Conservation (phyloP, 2,888 invertebrate species). For the Apodemia duryi region DNA sequence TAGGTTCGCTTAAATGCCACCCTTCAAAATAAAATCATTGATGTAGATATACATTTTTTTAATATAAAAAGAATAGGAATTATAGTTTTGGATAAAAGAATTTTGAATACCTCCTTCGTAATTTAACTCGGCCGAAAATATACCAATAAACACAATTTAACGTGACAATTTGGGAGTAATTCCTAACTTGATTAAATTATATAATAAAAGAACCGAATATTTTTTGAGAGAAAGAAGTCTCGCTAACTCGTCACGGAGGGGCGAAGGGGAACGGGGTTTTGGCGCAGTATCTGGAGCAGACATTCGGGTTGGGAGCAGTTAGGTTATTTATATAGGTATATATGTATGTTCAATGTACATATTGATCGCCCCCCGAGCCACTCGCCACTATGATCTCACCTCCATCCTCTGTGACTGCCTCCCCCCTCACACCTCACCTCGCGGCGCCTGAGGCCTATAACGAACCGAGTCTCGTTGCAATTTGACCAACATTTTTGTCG, state of each 20-base stretch:
- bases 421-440: slow-evolving; percentile 52
- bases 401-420: slow-evolving; percentile 70
- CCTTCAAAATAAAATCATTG: too few relatives aligned
- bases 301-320: slow-evolving; percentile 76
- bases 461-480: slow-evolving; percentile 43
- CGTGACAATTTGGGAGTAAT: not conserved
- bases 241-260: slow-evolving; percentile 48
- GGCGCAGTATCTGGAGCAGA: slow-evolving; percentile 77
- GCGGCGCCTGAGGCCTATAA: slow-evolving; percentile 62
- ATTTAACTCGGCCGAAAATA: too few relatives aligned
- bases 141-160: too few relatives aligned
- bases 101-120: too few relatives aligned
- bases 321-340: slow-evolving; percentile 75
- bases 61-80: too few relatives aligned
- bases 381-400: slow-evolving; percentile 80
- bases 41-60: too few relatives aligned
- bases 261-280: slow-evolving; percentile 60
- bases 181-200: slow-evolving; percentile 1
- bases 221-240: slow-evolving; percentile 41
- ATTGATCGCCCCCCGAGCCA: slow-evolving; percentile 78
- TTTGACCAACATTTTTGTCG: slow-evolving; percentile 25
- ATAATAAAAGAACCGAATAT: slow-evolving; percentile 14
- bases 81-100: too few relatives aligned
- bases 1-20: too few relatives aligned
- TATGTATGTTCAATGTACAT: slow-evolving; percentile 78